These are phyloP conservation scores for Pluvianellus socialis DNA, from an alignment of 2,113 vertebrate genomes.

Conservation along the genomic window DNA sequence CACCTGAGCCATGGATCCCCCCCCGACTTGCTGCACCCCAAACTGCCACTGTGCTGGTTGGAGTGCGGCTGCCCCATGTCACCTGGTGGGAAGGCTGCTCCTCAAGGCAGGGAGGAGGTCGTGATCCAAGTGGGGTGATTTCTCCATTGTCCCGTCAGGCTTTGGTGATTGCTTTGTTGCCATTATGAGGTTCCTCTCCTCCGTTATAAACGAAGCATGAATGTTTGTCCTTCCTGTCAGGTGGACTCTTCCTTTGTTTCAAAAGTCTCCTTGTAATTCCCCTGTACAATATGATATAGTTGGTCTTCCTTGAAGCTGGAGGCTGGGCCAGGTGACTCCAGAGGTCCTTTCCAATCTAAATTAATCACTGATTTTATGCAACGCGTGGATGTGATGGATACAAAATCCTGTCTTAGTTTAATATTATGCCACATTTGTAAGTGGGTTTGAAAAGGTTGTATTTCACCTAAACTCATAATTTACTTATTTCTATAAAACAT, in stretches of 20 bases:
- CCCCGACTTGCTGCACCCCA: not conserved
- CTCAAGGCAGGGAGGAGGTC: not conserved
- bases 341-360: not conserved
- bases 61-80: not conserved
- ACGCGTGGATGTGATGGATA: not conserved
- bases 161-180: not conserved
- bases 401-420: not conserved
- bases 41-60: rapidly evolving
- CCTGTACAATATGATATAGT: not conserved
- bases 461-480: not conserved
- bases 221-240: not conserved
- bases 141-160: not conserved
- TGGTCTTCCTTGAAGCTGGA: not conserved
- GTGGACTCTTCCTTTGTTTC: not conserved
- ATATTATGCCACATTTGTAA: not conserved
- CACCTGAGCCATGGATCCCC: rapidly evolving
- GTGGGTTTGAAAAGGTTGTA: not conserved
- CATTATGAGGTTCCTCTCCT: not conserved
- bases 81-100: not conserved
- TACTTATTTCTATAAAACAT: not conserved
- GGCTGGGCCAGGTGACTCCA: not conserved
- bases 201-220: not conserved
- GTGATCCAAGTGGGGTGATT: rapidly evolving
- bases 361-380: not conserved
- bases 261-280: not conserved